Base-by-base conservation (phyloP, 2,888 invertebrate genomes). In the Steinernema hermaphroditum region DNA sequence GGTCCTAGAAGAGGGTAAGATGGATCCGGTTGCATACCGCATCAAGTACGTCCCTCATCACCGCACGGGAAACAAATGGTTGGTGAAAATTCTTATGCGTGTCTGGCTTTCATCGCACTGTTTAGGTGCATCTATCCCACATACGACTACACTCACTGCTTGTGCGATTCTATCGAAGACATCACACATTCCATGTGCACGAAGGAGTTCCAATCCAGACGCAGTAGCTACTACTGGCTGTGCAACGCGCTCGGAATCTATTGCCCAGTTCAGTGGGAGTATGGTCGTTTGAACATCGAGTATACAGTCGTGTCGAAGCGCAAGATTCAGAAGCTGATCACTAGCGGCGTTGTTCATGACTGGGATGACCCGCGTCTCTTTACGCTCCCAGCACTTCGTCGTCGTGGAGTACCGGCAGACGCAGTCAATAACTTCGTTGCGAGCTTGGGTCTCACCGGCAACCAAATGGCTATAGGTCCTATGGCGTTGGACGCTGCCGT, bases 181-280 rank as follows among this genome's bases (percentile, higher is more conserved):
- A 97, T 99, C 80, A 94, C 96, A 0, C 98, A 99, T 89, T 98
- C 98, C 4, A 90, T 99, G 41, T 99, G 98, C 87, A 99, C 98
- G 1, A 98, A 98, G 88, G 98, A 99, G 88, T 98, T 99, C 88
- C 97, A 98, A 86, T 93, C 94, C 0, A 91, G 92, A 70, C 90
- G 93, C 74, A 96, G 97, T 0, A 96, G 96, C 0, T 98, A 99
- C 87, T 99, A 99, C 87, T 99, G 98, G 98, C 89, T 99, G 29
- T 99, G 98, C 87, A 99, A 99, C 89, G 93, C 94, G 0, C 89
- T 99, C 14, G 92, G 93, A 80, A 92, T 96, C 76, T 99, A 99
- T 88, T 98, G 98, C 85, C 98, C 98, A 0, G 98, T 99, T 0
- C 89, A 89, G 85, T 98, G 98, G 97, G 98, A 99, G 88, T 99